Percentiles rank a stretch among this genome's conserved stretches.
phyloP scores from a whole-genome alignment of 2,797 vertebrate species.

The Cyclura pinguis region DNA sequence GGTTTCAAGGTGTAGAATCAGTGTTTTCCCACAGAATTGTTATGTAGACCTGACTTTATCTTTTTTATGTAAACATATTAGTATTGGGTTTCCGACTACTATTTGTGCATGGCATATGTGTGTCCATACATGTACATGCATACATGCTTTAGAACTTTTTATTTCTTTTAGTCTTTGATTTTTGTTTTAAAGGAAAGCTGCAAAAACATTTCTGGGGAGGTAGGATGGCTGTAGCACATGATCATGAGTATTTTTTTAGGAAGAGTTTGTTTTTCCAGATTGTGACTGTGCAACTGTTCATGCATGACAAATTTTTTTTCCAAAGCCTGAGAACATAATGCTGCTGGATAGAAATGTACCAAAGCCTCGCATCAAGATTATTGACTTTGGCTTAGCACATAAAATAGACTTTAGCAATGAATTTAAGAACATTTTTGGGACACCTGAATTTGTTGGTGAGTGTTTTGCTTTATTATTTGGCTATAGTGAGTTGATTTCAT shows the following conservation, averaged over 20 bases:
- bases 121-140: not conserved
- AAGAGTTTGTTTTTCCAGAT: not conserved
- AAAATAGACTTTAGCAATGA: constrained; percentile 98
- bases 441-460: constrained; percentile 97
- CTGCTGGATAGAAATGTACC: constrained; percentile 91
- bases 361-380: constrained; percentile 98
- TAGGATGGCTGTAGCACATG: too few relatives aligned
- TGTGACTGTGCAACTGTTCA: not conserved
- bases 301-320: constrained; percentile 35
- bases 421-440: constrained; percentile 99
- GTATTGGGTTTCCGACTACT: not conserved
- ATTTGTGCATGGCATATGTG: not conserved
- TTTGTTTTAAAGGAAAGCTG: not conserved
- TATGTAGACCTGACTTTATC: not conserved
- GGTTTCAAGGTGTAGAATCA: not conserved
- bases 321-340: constrained; percentile 99
- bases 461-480: constrained; percentile 58
- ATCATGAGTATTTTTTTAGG: not conserved
- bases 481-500: not conserved
- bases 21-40: not conserved
- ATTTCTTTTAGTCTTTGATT: not conserved
- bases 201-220: not conserved
- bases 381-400: constrained; percentile 98
- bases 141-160: not conserved
- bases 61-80: not conserved